These are phyloP conservation scores for Chaetorhynchus papuensis DNA, from an alignment of 2,113 vertebrate species.

Conservation along the genomic window DNA sequence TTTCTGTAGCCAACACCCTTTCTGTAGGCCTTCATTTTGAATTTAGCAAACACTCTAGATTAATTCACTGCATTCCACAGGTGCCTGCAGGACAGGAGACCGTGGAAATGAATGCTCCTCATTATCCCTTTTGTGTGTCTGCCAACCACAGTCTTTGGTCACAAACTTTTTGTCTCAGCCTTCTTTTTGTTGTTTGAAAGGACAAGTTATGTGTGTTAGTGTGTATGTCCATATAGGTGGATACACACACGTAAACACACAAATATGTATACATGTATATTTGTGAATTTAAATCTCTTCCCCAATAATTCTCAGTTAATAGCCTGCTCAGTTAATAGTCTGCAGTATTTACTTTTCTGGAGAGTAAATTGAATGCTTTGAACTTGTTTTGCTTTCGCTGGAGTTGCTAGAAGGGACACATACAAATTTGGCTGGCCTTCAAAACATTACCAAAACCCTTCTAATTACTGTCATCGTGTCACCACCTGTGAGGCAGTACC, in stretches of 20 bases:
- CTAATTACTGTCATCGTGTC: background rate
- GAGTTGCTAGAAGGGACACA: background rate
- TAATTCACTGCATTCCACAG: background rate
- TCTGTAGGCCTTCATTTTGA: background rate
- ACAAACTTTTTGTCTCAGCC: background rate
- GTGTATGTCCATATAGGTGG: background rate
- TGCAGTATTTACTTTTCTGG: slow-evolving; percentile 5
- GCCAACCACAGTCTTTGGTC: background rate
- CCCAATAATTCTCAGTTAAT: background rate
- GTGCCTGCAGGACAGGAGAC: background rate
- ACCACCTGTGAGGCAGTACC: background rate
- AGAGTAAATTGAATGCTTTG: background rate
- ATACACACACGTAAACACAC: background rate
- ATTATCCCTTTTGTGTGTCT: background rate
- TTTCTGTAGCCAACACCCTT: background rate
- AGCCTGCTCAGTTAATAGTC: background rate
- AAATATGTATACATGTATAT: background rate
- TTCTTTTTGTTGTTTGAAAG: background rate
- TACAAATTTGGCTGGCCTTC: slow-evolving; percentile 14
- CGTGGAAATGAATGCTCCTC: background rate
- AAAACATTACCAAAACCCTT: background rate
- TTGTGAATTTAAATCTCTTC: background rate
- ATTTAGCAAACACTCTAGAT: background rate
- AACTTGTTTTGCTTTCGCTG: slow-evolving; percentile 39
- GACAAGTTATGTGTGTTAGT: background rate